A percentile compares a stretch with the other conserved stretches of the same genome.
Conservation (phyloP, 2,797 vertebrate genomes). For the Sebastes kiyomatsui region DNA sequence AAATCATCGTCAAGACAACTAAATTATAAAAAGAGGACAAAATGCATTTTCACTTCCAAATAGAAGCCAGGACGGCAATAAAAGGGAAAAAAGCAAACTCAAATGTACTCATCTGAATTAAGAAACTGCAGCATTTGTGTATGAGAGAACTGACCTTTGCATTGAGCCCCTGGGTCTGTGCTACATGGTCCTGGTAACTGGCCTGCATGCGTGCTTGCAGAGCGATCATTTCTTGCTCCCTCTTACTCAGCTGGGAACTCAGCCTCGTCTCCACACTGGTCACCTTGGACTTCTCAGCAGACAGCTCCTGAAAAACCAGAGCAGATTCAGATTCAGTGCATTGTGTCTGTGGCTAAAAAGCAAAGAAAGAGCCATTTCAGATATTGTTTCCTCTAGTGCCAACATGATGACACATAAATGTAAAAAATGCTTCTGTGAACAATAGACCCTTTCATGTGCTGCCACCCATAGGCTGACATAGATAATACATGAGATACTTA, state of each 20-base stretch:
- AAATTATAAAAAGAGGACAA: not conserved
- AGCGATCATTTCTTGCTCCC: constrained; percentile 88
- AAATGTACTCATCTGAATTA: not conserved
- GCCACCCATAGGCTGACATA: not conserved
- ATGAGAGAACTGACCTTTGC: constrained; percentile 84
- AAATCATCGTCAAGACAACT: not conserved
- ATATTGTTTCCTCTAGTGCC: not conserved
- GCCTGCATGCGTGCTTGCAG: constrained; percentile 94
- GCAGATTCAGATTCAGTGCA: not conserved
- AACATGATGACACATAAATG: not conserved
- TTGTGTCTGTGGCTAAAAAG: not conserved
- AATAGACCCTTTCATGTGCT: not conserved
- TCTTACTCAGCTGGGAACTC: constrained; percentile 89
- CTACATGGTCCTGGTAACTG: constrained; percentile 91
- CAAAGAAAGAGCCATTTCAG: not conserved
- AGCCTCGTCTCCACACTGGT: constrained; percentile 84
- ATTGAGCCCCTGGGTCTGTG: constrained; percentile 90
- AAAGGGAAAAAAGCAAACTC: not conserved
- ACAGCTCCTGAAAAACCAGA: constrained; percentile 84
- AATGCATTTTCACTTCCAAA: not conserved
- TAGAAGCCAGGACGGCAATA: not conserved
- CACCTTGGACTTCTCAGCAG: constrained; percentile 88
- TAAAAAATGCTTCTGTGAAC: not conserved
- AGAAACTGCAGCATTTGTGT: not conserved
- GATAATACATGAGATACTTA: not conserved